Percentiles rank a stretch among this genome's conserved stretches.
Conservation (phyloP, 2,113 vertebrate genomes). For the Harpagus bidentatus region DNA sequence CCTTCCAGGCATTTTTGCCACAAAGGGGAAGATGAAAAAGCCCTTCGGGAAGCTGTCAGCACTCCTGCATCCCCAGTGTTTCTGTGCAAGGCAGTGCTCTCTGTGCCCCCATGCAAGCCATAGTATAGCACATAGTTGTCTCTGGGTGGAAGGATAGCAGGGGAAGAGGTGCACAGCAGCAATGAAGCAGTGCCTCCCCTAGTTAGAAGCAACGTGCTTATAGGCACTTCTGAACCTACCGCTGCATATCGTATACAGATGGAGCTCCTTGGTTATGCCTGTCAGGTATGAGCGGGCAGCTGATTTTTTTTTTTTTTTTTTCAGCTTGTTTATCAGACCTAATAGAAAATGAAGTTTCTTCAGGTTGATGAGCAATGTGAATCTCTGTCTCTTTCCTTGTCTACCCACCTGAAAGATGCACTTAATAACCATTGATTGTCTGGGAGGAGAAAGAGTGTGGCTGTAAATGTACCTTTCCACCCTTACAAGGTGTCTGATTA, state of each 20-base stretch:
- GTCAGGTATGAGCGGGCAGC: background rate
- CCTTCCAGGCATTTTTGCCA: background rate
- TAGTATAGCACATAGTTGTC: background rate
- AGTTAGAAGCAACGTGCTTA: background rate
- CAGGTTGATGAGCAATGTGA: constrained; percentile 31
- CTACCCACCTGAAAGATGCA: constrained; percentile 37
- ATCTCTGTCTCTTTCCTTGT: constrained; percentile 2
- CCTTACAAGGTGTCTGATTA: constrained; percentile 12
- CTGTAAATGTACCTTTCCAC: constrained; percentile 30
- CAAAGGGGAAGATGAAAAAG: background rate
- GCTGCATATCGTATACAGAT: background rate
- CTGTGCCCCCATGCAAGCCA: background rate
- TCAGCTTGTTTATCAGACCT: constrained; percentile 42
- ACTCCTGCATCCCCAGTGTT: background rate
- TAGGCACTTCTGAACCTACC: background rate
- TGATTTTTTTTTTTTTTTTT: background rate
- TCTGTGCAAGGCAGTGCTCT: background rate
- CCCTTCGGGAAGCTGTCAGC: background rate
- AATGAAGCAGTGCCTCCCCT: background rate
- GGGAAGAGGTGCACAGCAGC: background rate
- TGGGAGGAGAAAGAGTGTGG: background rate
- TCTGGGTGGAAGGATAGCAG: no score
- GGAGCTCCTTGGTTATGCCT: constrained; percentile 21
- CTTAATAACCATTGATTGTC: constrained; percentile 56
- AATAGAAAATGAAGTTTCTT: constrained; percentile 56